Conservation (phyloP, 1,140 invertebrate species). For the Eupristina koningsbergeri region DNA sequence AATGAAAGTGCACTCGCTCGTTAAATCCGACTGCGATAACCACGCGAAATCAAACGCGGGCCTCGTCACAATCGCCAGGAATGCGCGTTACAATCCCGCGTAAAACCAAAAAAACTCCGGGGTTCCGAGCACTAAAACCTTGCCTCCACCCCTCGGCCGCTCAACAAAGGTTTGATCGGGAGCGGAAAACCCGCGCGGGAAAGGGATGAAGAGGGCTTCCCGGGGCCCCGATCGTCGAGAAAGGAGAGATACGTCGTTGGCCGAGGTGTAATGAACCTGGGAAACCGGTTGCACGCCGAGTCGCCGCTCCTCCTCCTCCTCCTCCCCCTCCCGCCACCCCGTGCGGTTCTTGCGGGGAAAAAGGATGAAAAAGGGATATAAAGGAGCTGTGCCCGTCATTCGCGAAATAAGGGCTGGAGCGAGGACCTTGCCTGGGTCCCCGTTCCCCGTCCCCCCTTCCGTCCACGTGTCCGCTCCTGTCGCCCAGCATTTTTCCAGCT, state of each 20-base stretch:
- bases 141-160: background rate
- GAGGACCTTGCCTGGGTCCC: constrained; percentile 2
- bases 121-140: background rate
- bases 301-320: too few relatives aligned
- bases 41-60: background rate
- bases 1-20: constrained; percentile 15
- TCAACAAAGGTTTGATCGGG: background rate
- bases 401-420: constrained; percentile 39
- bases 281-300: constrained; percentile 70
- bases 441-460: too few relatives aligned
- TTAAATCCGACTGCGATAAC: constrained; percentile 14
- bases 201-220: constrained; percentile 29
- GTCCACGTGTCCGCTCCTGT: background rate
- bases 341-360: background rate
- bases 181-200: background rate
- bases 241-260: constrained; percentile 67
- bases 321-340: constrained; percentile 4
- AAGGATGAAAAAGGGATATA: too few relatives aligned
- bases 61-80: background rate
- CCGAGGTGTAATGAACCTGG: constrained; percentile 72
- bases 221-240: constrained; percentile 50
- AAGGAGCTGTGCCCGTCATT: constrained; percentile 24
- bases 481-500: background rate
- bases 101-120: background rate
- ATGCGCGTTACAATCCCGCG: background rate